Evolutionary conservation across 2,113 vertebrate species (phyloP), one percentile per base, ranked within the genome.

Genomic region (Pterocles orientalis): DNA sequence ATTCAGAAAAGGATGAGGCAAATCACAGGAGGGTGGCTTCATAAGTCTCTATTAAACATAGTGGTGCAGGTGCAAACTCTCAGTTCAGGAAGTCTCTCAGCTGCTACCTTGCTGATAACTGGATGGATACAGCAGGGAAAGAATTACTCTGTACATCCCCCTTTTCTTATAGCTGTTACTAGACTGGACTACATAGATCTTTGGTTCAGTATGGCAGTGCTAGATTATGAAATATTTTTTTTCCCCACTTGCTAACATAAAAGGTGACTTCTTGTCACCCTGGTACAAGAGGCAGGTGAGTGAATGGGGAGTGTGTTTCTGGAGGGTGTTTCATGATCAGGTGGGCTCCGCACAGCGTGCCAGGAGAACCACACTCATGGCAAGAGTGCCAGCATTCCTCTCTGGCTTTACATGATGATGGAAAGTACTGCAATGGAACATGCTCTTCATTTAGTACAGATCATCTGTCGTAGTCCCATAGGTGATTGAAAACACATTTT

Each of bases 401-500:
- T 65, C 50, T 70, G 50, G 29, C 68, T 71, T 45, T 66, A 47
- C 76, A 71, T 47, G 21, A 41, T 69, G 69, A 64, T 25, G 60
- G 43, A 71, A 90, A 83, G 50, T 34, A 18, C 77, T 68, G 14
- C 18, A 60, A 36, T 71, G 79, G 28, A 81, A 51, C 0, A 1
- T 81, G 48, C 34, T 43, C 85, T 92, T 93, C 34, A 14, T 90
- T 83, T 68, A 68, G 47, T 81, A 25, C 54, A 64, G 57, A 69
- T 84, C 51, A 31, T 75, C 69, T 84, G 48, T 75, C 77, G 83
- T 18, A 34, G 43, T 82, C 92, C 50, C 20, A 48, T 45, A 79
- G 48, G 69, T 78, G 90, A 93, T 69, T 76, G 86, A 89, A 95
- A 88, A 45, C 76, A 86, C 76, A 53, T 86, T 96, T 94, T 81